Conservation (phyloP, 2,797 vertebrate species). For the Rhincodon typus region DNA sequence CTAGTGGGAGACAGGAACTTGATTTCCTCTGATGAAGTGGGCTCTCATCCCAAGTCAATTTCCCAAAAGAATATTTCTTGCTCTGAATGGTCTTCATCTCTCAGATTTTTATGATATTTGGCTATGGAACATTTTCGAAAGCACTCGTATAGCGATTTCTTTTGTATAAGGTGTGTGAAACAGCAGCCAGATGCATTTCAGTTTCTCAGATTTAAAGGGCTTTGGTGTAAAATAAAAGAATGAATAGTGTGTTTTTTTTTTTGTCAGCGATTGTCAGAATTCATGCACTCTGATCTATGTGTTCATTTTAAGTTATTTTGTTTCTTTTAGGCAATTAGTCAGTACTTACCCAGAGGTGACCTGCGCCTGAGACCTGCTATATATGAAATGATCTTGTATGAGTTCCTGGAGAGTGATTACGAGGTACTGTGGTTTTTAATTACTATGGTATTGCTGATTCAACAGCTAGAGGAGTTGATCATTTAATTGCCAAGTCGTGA, state of each 20-base stretch:
- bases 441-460: background rate
- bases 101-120: background rate
- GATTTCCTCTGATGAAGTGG: background rate
- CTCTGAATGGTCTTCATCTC: background rate
- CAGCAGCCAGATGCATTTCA: conserved; percentile 41
- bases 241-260: background rate
- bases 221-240: background rate
- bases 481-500: background rate
- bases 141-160: conserved; percentile 39
- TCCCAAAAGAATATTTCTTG: background rate
- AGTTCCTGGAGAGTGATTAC: conserved; percentile 92
- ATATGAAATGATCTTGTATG: conserved; percentile 97
- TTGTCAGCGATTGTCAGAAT: background rate
- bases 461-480: background rate
- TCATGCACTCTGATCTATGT: background rate
- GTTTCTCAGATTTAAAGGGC: background rate
- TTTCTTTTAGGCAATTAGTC: conserved; percentile 79
- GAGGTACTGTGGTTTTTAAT: conserved; percentile 63
- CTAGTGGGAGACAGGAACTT: background rate
- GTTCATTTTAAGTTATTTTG: conserved; percentile 36
- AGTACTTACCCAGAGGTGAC: conserved; percentile 88
- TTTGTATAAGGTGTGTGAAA: conserved; percentile 45
- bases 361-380: conserved; percentile 87
- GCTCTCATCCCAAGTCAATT: background rate
- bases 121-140: background rate